Evolutionary conservation across 2,113 vertebrate genomes (phyloP), one percentile per base, ranked within the genome.

Genomic region (Macroglossus sobrinus): DNA sequence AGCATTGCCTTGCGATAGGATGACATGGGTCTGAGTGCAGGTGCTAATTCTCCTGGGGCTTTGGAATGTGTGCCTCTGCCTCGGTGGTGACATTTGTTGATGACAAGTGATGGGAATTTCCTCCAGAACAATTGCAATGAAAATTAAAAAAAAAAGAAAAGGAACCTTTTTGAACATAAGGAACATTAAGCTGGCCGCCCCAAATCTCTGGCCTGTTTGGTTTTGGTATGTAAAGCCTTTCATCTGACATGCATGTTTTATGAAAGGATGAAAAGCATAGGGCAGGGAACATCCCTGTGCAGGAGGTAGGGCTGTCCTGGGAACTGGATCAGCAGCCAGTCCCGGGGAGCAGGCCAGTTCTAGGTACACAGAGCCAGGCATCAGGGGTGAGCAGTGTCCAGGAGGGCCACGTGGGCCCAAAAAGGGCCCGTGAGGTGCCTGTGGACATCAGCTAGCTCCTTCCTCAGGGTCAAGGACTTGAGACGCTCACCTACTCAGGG

Each of bases 201-300:
- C 95, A 93, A 97, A 97, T 97, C 98, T 97, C 26, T 1, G 82
- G 45, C 95, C 96, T 97, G 94, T 98, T 98, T 98, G 97, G 97
- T 96, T 98, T 98, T 98, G 96, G 97, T 96, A 96, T 96, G 97
- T 97, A 95, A 98, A 98, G 97, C 92, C 97, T 97, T 98, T 97
- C 97, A 92, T 94, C 94, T 30, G 3, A 57, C 88, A 96, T 97
- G 84, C 90, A 96, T 97, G 89, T 98, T 98, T 98, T 68, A 97
- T 97, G 97, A 98, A 94, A 57, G 93, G 95, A 87, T 95, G 95
- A 61, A 16, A 59, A 94, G 76, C 79, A 82, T 0, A 10, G 33
- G 24, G 35, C 87, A 79, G 0, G 1, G 11, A 21, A 8, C 1
- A 40, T 76, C 66, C 24, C 94, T 61, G 85, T 40, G 84, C n/a